Conservation (phyloP, 2,797 vertebrate genomes). For the Natrix natrix region DNA sequence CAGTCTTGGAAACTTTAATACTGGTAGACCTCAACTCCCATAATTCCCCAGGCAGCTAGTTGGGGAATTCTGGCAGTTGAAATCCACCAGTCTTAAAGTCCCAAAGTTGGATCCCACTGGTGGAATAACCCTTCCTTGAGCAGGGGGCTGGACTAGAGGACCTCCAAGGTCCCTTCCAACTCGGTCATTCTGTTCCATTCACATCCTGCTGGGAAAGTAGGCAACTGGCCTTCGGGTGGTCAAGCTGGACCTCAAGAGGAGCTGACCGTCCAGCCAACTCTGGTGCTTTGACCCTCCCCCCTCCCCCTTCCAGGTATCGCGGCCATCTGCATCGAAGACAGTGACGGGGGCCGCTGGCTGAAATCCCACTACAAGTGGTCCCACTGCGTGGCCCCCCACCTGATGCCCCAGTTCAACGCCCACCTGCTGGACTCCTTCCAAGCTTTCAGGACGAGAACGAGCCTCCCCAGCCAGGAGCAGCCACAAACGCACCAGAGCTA, state of each 20-base stretch:
- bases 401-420: conserved; percentile 76
- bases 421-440: conserved; percentile 70
- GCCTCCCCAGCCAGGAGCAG: not conserved
- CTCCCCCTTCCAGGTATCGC: conserved; percentile 72
- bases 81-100: not conserved
- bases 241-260: not conserved
- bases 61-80: not conserved
- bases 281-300: too few relatives aligned
- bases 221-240: not conserved
- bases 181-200: not conserved
- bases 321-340: conserved; percentile 85
- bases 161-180: not conserved
- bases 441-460: conserved; percentile 1
- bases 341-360: conserved; percentile 82
- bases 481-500: fast-evolving
- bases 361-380: conserved; percentile 80
- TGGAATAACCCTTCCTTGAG: not conserved
- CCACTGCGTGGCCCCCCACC: conserved; percentile 76
- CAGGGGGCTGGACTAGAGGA: not conserved
- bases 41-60: not conserved
- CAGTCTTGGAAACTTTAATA: not conserved
- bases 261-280: not conserved
- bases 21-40: not conserved
- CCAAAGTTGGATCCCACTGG: not conserved
- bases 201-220: not conserved